Evolutionary conservation across 2,888 invertebrate species (phyloP), one percentile per base, ranked within the genome.

Genomic region (Drosophila diplacantha): DNA sequence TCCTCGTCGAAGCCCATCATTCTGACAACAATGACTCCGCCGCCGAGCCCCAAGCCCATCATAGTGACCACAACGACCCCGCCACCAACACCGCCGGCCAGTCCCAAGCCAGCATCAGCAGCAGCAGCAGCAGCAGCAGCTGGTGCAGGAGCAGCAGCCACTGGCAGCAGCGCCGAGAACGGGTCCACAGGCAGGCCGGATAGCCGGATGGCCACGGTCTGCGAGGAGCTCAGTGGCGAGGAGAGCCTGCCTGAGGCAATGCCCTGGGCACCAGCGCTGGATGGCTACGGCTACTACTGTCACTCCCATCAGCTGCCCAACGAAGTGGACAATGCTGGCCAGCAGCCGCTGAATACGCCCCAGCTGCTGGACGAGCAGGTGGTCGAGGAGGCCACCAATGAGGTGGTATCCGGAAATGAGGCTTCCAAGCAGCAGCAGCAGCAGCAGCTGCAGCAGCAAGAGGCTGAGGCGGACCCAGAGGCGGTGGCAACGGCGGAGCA

Each of bases 171-270:
- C 20, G 71, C 59, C 8, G 73, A 78, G 64, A 59, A 64, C 12
- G 70, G 71, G 29, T 62, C 67, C 32, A 57, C 62, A 14, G 57
- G 67, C 22, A 18, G 80, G 83, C 60, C 90, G 85, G 81, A 85
- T 24, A 66, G 72, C n/a, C 72, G 81, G 85, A 89, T 89, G 89
- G 87, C 89, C 24, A 90, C 87, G 14, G 86, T 89, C 26, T 85
- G 85, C 50, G 88, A 86, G 65, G 87, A 88, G 71, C 73, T 81
- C 2, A 74, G 70, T 7, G 20, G 49, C 24, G 66, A 57, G n/a
- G 65, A 64, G 7, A 32, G 22, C 11, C 20, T 51, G 62, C 34
- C 49, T 2, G 32, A 41, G 49, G 39, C 14, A 39, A 47, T 39
- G 39, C 22, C 35, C n/a, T 37, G 60, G 3, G 39, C 44, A 7